Base-by-base conservation (phyloP, 2,113 vertebrate species). In the Carassius auratus region DNA sequence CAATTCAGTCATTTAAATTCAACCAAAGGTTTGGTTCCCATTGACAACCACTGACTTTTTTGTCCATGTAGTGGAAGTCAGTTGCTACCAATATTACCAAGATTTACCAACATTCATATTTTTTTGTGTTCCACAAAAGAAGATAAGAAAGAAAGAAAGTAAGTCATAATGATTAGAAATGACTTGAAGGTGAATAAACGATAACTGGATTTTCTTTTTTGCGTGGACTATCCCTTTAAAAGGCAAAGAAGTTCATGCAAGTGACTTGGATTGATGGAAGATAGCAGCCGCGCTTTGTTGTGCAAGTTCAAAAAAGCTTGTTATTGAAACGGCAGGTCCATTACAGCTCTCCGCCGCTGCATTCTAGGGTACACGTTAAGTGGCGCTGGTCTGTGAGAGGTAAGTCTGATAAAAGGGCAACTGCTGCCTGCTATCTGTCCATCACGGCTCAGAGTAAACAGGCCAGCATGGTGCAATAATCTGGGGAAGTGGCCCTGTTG, bases 401-500 rank as follows among this genome's bases (percentile, higher is more conserved):
- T 84, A 92, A 90, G 91, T 92, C 86, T 86, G 84, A 86, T 87
- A 85, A 93, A 95, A 93, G 94, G 91, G 91, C 93, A 91, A 85
- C 71, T 83, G 74, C 90, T 92, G 89, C 87, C 91, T 91, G 90
- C 85, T 90, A 93, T 91, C 93, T 90, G 92, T 95, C 94, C 94
- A 93, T 94, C 93, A 93, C 88, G 91, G 91, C 91, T 93, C 90
- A 88, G 45, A 90, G 92, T 91, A 92, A 91, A 92, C 90, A 92
- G 90, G 92, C 89, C 93, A 92, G 92, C 93, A 83, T 93, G 94
- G 87, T 91, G 93, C 92, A 91, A 90, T 95, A 95, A 95, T 95
- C 94, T 93, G 92, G 92, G 94, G 93, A 94, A 94, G 94, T 94
- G 90, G 90, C 90, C 94, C 94, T 89, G 87, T 83, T 73, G 94